These are phyloP conservation scores for Sitobion miscanthi DNA, from an alignment of 1,140 invertebrate species.

Conservation along the genomic window DNA sequence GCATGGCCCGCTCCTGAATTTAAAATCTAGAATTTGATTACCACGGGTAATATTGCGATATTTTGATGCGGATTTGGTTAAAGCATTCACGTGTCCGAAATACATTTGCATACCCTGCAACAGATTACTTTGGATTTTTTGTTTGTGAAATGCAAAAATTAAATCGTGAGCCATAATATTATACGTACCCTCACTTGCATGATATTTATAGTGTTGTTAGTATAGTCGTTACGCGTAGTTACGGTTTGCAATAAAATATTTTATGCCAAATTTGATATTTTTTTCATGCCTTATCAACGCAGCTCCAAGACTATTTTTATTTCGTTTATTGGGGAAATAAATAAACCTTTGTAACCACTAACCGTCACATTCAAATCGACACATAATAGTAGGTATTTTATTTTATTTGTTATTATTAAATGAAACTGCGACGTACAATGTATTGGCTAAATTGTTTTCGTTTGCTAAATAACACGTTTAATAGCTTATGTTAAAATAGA, in stretches of 20 bases:
- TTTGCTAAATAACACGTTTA: too few species aligned
- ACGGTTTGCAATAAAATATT: background rate
- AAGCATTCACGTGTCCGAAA: background rate
- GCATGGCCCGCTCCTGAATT: background rate
- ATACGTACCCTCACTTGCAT: background rate
- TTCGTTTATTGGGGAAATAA: background rate
- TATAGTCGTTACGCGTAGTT: background rate
- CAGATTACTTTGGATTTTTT: background rate
- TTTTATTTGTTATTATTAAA: too few species aligned
- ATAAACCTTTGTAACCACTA: background rate
- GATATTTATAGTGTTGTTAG: background rate
- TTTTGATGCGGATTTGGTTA: background rate
- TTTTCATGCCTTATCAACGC: background rate
- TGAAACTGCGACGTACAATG: too few species aligned
- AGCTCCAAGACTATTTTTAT: background rate
- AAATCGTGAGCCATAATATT: background rate
- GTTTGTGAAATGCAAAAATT: background rate
- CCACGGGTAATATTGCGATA: background rate
- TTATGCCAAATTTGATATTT: background rate
- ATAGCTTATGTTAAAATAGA: too few species aligned
- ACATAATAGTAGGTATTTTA: too few species aligned
- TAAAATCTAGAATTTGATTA: conserved; percentile 3
- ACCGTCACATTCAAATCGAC: too few species aligned
- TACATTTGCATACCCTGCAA: background rate
- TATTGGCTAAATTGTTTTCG: too few species aligned